phyloP scores from a whole-genome alignment of 2,113 vertebrate species.

The Saguinus imperator region DNA sequence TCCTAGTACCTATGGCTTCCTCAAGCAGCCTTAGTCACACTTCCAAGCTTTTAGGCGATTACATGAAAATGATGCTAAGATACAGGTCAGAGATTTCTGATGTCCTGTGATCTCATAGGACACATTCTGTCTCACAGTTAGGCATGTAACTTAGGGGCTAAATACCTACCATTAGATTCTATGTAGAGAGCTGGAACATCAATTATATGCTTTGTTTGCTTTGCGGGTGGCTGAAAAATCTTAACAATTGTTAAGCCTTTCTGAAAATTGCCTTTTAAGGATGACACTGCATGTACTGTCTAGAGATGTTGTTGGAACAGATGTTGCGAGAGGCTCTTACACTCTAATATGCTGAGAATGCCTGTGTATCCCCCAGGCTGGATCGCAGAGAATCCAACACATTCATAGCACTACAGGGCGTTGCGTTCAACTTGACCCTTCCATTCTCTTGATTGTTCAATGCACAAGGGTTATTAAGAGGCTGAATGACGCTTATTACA shows the following conservation, averaged over 20 bases:
- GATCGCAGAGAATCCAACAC: conserved; percentile 42
- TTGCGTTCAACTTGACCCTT: conserved; percentile 77
- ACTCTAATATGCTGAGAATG: conserved; percentile 62
- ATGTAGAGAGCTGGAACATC: neutral
- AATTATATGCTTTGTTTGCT: conserved; percentile 52
- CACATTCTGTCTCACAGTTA: neutral
- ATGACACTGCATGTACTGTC: conserved; percentile 72
- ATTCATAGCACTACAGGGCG: conserved; percentile 66
- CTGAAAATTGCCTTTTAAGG: conserved; percentile 75
- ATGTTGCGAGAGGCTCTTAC: conserved; percentile 72
- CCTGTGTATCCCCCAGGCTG: conserved; percentile 69
- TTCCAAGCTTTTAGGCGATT: conserved; percentile 18
- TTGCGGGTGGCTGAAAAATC: conserved; percentile 45
- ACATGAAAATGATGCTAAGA: neutral
- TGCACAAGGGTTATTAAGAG: conserved; percentile 75
- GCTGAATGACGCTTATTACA: conserved; percentile 73
- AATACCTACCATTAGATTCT: neutral
- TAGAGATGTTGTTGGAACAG: conserved; percentile 78
- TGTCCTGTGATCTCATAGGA: neutral
- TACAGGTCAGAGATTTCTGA: neutral
- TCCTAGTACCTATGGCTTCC: neutral
- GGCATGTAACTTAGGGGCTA: conserved; percentile 1
- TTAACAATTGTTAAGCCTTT: conserved; percentile 74
- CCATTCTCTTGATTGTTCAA: conserved; percentile 70
- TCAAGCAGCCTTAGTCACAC: neutral